Evolutionary conservation across 2,113 vertebrate genomes (phyloP).

Genomic region (Eclectus roratus): DNA sequence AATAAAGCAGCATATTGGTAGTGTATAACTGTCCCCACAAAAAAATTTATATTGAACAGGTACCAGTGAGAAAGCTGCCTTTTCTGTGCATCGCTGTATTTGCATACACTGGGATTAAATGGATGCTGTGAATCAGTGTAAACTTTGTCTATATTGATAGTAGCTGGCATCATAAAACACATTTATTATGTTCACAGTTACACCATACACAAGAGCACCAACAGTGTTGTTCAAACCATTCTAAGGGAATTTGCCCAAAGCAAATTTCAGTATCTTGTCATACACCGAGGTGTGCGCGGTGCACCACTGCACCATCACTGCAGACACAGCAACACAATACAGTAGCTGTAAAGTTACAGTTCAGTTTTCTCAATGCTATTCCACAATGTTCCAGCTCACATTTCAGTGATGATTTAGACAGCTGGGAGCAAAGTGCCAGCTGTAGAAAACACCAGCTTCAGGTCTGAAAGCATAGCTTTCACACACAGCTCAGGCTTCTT

Average conservation of each 20-base stretch:
- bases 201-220: neutral
- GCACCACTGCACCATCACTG: neutral
- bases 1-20: neutral
- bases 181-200: neutral
- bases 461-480: neutral
- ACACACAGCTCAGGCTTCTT: neutral
- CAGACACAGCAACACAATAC: neutral
- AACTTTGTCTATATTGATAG: neutral
- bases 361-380: neutral
- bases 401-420: neutral
- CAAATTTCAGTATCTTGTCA: neutral
- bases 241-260: neutral
- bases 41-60: neutral
- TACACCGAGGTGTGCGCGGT: neutral
- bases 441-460: neutral
- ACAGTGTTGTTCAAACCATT: neutral
- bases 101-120: neutral
- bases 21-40: neutral
- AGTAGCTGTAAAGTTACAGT: neutral
- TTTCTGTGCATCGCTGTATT: neutral
- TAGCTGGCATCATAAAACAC: neutral
- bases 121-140: neutral
- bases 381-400: neutral
- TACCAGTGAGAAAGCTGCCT: neutral
- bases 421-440: neutral